phyloP scores from a whole-genome alignment of 2,888 invertebrate genomes.

The Anodontia alba region DNA sequence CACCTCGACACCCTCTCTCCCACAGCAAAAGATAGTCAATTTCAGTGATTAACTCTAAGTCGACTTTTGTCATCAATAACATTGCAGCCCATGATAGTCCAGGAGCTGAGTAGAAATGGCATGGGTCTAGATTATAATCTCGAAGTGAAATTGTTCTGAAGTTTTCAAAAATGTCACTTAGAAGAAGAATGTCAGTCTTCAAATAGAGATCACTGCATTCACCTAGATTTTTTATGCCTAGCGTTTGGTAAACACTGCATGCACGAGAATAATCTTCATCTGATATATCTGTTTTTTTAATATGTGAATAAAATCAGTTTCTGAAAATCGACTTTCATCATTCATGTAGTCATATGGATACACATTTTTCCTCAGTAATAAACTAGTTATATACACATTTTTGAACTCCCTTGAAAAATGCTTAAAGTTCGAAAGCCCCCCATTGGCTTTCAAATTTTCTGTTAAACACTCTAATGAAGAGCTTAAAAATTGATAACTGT shows the following conservation, averaged over 20 bases:
- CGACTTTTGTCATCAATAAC: conserved; percentile 38
- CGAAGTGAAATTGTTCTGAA: conserved; percentile 35
- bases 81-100: conserved; percentile 38
- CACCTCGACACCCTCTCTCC: conserved; percentile 34
- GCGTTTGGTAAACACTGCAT: conserved; percentile 17
- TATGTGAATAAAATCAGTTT: not conserved
- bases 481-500: not conserved
- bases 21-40: conserved; percentile 29
- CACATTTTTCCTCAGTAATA: too few species aligned
- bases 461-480: not conserved
- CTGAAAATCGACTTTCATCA: conserved; percentile 9
- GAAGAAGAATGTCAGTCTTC: conserved; percentile 29
- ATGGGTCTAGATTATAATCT: conserved; percentile 41
- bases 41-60: conserved; percentile 41
- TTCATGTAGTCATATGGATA: conserved; percentile 35
- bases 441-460: too few species aligned
- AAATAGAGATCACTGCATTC: conserved; percentile 45
- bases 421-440: too few species aligned
- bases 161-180: conserved; percentile 39
- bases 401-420: conserved; percentile 27
- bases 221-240: conserved; percentile 19
- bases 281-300: not conserved
- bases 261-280: conserved; percentile 31
- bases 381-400: too few species aligned
- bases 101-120: conserved; percentile 48